These are phyloP conservation scores for Dissostichus mawsoni DNA, from an alignment of 2,113 vertebrate genomes.

Conservation along the genomic window DNA sequence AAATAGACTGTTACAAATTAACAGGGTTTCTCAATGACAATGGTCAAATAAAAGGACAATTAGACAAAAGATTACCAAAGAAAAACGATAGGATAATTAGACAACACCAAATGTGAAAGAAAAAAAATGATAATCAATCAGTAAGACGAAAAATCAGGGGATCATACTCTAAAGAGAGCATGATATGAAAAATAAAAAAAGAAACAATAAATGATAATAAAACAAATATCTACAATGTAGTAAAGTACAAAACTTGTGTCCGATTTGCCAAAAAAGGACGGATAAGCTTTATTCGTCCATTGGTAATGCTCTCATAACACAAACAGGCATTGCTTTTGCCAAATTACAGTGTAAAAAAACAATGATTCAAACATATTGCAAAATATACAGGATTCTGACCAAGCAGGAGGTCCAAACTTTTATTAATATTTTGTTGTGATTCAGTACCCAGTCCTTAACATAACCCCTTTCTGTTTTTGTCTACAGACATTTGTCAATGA, in stretches of 20 bases:
- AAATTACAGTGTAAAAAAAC: background rate
- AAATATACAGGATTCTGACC: background rate
- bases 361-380: background rate
- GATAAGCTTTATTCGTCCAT: background rate
- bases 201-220: too few relatives aligned
- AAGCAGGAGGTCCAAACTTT: background rate
- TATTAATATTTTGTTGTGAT: background rate
- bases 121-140: too few relatives aligned
- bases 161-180: too few relatives aligned
- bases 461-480: conserved; percentile 50
- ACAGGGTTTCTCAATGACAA: too few relatives aligned
- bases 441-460: background rate
- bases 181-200: too few relatives aligned
- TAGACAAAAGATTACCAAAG: too few relatives aligned
- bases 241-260: background rate
- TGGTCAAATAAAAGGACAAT: too few relatives aligned
- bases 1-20: background rate
- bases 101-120: too few relatives aligned
- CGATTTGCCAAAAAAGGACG: background rate
- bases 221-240: too few relatives aligned
- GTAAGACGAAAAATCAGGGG: too few relatives aligned
- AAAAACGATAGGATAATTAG: too few relatives aligned
- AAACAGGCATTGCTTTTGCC: background rate
- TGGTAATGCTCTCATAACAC: background rate
- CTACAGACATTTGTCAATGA: conserved; percentile 96